Conservation (phyloP, 1,140 invertebrate genomes). For the Zaprionus gabonicus region DNA sequence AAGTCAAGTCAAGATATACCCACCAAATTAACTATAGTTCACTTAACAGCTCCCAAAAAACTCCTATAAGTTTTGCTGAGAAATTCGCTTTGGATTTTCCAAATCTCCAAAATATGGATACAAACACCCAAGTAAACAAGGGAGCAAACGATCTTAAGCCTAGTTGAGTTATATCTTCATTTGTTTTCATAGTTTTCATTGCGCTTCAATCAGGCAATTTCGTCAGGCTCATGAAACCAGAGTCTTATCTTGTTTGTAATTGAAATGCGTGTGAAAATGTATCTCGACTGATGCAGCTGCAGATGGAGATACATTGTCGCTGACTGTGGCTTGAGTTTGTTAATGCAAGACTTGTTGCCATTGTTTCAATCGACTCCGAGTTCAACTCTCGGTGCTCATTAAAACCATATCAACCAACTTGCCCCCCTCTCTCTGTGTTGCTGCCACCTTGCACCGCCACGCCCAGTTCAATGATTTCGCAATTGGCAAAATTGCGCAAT, state of each 20-base stretch:
- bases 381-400: conserved; percentile 30
- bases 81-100: not conserved
- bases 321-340: conserved; percentile 11
- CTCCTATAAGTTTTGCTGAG: not conserved
- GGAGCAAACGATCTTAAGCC: not conserved
- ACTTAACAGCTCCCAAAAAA: not conserved
- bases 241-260: conserved; percentile 48
- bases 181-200: not conserved
- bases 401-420: conserved; percentile 13
- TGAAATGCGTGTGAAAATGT: conserved; percentile 68
- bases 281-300: conserved; percentile 26
- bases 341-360: conserved; percentile 27
- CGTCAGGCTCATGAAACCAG: conserved; percentile 23
- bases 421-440: not conserved
- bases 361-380: conserved; percentile 19
- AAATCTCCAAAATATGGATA: no score
- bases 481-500: conserved; percentile 20
- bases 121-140: no score
- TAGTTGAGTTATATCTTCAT: not conserved
- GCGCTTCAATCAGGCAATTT: conserved; percentile 24
- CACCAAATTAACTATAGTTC: no score
- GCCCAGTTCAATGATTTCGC: conserved; percentile 38
- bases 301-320: conserved; percentile 12
- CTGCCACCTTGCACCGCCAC: not conserved
- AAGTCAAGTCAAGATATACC: no score